A percentile compares a stretch with the other conserved stretches of the same genome.
Conservation (phyloP, 2,888 invertebrate species). For the Aethes cnicana region DNA sequence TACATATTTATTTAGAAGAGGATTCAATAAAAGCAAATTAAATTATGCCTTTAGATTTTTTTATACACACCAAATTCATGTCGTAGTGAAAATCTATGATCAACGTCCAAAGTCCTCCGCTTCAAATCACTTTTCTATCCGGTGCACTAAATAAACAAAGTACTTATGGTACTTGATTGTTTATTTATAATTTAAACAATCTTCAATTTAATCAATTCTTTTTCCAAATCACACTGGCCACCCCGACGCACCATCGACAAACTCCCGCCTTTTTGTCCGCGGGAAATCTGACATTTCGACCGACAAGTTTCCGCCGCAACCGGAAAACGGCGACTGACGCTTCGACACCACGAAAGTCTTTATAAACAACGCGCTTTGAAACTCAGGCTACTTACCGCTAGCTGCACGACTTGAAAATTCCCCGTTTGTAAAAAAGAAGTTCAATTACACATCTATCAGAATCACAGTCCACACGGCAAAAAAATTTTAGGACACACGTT, state of each 20-base stretch:
- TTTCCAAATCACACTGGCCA: constrained; percentile 4
- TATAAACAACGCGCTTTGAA: constrained; percentile 44
- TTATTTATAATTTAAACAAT: too few species aligned
- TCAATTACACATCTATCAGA: too few species aligned
- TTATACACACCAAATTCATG: constrained; percentile 29
- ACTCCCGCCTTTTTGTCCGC: constrained; percentile 33
- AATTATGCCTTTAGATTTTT: too few species aligned
- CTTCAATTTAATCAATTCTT: too few species aligned
- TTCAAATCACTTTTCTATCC: neutral
- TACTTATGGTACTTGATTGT: too few species aligned
- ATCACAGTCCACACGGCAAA: neutral
- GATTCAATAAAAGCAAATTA: too few species aligned
- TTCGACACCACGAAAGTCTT: constrained; percentile 36
- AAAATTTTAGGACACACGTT: too few species aligned
- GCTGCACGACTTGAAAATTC: too few species aligned
- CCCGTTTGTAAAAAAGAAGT: too few species aligned
- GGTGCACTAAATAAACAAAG: too few species aligned
- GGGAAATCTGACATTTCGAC: constrained; percentile 48
- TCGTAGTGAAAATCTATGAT: neutral
- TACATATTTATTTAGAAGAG: too few species aligned
- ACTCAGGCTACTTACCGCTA: neutral
- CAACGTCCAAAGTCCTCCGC: neutral
- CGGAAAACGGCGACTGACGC: constrained; percentile 56
- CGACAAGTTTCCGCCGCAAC: constrained; percentile 48
- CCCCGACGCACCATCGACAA: constrained; percentile 9